Percentiles rank a stretch among this genome's conserved stretches.
Evolutionary conservation across 2,113 vertebrate species (phyloP).

Genomic region (Heptranchias perlo): DNA sequence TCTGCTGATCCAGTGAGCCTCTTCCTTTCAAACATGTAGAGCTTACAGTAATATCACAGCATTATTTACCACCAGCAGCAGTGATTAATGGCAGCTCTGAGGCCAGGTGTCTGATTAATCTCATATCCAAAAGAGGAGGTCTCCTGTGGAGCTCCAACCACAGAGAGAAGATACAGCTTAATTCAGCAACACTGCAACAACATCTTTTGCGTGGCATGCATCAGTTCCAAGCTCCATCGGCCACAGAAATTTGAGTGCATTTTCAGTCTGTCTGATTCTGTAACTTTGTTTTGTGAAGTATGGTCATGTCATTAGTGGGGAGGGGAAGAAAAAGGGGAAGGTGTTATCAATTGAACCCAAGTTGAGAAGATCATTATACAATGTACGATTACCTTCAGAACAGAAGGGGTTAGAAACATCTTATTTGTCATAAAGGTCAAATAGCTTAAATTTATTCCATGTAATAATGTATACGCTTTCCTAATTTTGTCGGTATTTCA

Average conservation of each 20-base stretch:
- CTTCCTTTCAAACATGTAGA: not conserved
- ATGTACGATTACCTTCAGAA: not conserved
- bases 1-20: not conserved
- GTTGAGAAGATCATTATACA: not conserved
- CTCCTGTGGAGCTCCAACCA: not conserved
- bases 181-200: not conserved
- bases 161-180: not conserved
- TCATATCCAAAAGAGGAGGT: not conserved
- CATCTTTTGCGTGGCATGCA: not conserved
- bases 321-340: not conserved
- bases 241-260: not conserved
- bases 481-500: not conserved
- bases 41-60: not conserved
- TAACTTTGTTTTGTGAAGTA: not conserved
- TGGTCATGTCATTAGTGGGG: not conserved
- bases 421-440: not conserved
- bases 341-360: not conserved
- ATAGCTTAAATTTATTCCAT: not conserved
- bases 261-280: not conserved
- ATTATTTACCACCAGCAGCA: not conserved
- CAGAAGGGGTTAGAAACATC: too few relatives aligned
- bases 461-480: not conserved
- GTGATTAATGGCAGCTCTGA: not conserved
- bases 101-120: not conserved
- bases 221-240: not conserved